Percentiles rank a stretch among this genome's conserved stretches.
Evolutionary conservation across 2,113 vertebrate genomes (phyloP).

Genomic region (Ctenodactylus gundi): DNA sequence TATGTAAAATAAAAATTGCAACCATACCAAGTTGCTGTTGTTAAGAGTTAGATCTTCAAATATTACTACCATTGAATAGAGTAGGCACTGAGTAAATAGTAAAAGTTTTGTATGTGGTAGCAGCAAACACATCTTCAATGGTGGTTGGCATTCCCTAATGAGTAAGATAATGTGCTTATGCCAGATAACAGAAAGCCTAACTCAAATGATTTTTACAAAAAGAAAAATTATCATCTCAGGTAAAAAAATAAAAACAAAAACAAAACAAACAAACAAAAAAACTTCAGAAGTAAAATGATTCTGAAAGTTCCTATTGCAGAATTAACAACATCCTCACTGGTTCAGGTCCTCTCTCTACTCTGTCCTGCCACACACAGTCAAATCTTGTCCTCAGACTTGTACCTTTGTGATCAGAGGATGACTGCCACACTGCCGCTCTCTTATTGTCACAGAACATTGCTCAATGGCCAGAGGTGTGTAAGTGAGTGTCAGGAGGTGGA

Average conservation of each 20-base stretch:
- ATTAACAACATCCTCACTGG: not conserved
- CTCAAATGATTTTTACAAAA: not conserved
- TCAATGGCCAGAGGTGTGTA: not conserved
- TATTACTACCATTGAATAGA: not conserved
- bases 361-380: not conserved
- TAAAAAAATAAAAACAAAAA: too few species aligned
- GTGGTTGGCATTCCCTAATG: not conserved
- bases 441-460: not conserved
- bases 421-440: not conserved
- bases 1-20: slow-evolving; percentile 19
- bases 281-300: not conserved
- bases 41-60: not conserved
- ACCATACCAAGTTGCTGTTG: not conserved
- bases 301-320: not conserved
- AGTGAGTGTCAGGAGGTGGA: not conserved
- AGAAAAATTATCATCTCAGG: not conserved
- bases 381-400: not conserved
- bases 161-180: not conserved
- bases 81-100: not conserved
- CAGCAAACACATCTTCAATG: not conserved
- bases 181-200: not conserved
- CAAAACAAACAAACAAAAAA: too few species aligned
- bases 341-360: not conserved
- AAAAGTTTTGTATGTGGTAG: not conserved
- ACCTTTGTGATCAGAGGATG: not conserved